Base-by-base conservation (phyloP, 2,113 vertebrate genomes). In the Corythornis madagascariensis region DNA sequence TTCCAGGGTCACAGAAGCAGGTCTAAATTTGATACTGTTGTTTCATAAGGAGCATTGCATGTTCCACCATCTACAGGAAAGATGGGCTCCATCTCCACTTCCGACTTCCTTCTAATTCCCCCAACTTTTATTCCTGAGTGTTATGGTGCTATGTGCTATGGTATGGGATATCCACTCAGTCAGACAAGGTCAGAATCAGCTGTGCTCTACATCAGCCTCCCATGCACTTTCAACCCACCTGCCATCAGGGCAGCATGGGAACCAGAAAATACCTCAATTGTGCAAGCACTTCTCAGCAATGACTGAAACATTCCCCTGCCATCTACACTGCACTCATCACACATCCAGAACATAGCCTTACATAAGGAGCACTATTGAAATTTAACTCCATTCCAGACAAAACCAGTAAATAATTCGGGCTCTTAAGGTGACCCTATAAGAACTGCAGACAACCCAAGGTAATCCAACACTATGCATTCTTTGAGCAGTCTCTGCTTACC, bases 191-290 rank as follows among this genome's bases (percentile, higher is more conserved):
- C 22, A 10, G 38, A 38, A 38, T n/a, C 31, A 38, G 31, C 42
- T 65, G 20, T 52, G 20, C 43, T 52, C 26, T 7, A 3, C 22
- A 24, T 3, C 22, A 38, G 1, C 16, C 10, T 43, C 29, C 29
- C 2, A 2, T 24, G 22, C 13, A 53, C 28, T n/a, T 43, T n/a
- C 53, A 53, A 15, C 18, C 17, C 61, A 60, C 8, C 10, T 7
- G 0, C 13, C 3, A 13, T 5, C 5, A 47, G 17, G 15, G n/a
- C 45, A 52, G 31, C 0, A 4, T 0, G 5, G 26, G 43, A 43
- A 35, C 31, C 43, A 26, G 35, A 59, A 72, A 42, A 50, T 17
- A 13, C 29, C 20, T 35, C 0, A 4, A 17, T 1, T 25, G 19
- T 65, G 29, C 35, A 35, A 16, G 20, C 33, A 8, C 61, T 29